phyloP scores from a whole-genome alignment of 2,797 vertebrate genomes.

The Sebastiscus tertius region DNA sequence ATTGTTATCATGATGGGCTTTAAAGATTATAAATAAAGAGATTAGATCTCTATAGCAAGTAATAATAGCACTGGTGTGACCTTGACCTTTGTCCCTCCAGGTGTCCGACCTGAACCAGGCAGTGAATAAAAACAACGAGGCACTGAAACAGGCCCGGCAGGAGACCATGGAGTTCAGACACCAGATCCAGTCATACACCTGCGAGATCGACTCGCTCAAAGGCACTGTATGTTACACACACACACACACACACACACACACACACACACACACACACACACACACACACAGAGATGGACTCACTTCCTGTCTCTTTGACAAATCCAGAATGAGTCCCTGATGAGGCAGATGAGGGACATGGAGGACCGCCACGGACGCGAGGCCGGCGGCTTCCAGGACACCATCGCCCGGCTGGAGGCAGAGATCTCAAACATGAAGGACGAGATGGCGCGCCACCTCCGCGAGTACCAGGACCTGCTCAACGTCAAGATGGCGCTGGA shows the following conservation, averaged over 20 bases:
- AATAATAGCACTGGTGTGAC: not conserved
- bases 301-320: not conserved
- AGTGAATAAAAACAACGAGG: conserved; percentile 92
- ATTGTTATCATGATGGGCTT: not conserved
- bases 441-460: conserved; percentile 94
- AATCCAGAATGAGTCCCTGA: conserved; percentile 88
- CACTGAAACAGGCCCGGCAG: conserved; percentile 91
- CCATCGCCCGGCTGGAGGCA: conserved; percentile 87
- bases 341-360: conserved; percentile 93
- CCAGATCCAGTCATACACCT: conserved; percentile 97
- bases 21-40: too few species aligned
- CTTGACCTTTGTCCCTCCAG: conserved; percentile 68
- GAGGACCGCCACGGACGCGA: conserved; percentile 91
- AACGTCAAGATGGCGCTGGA: conserved; percentile 97
- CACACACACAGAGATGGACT: not conserved
- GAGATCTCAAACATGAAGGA: conserved; percentile 95
- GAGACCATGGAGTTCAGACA: conserved; percentile 96
- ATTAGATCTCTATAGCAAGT: not conserved
- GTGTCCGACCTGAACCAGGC: conserved; percentile 94
- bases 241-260: not conserved
- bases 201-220: conserved; percentile 95
- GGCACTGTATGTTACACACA: conserved; percentile 84
- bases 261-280: not conserved
- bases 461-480: conserved; percentile 96
- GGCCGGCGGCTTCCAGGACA: conserved; percentile 88